Evolutionary conservation across 2,797 vertebrate species (phyloP).

Genomic region (Parambassis ranga): DNA sequence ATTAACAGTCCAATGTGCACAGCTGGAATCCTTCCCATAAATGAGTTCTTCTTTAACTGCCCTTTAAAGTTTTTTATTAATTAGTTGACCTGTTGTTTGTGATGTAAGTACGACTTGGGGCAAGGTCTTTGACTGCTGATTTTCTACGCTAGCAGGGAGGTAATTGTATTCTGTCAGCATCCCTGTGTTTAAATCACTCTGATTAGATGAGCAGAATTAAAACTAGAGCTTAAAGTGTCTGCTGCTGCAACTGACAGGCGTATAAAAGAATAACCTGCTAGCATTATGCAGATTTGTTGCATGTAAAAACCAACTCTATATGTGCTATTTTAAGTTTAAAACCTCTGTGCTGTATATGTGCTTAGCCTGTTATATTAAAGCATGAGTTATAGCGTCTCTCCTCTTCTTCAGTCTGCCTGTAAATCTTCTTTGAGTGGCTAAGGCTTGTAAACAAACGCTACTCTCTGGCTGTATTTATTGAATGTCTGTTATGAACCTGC

Average conservation of each 20-base stretch:
- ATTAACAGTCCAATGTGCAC: neutral
- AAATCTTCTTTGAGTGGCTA: constrained; percentile 3
- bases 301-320: no score
- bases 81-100: constrained; percentile 12
- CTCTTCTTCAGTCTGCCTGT: constrained; percentile 3
- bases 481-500: neutral
- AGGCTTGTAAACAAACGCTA: constrained; percentile 13
- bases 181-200: constrained; percentile 40
- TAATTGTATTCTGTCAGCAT: constrained; percentile 55
- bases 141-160: constrained; percentile 34
- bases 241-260: constrained; percentile 1
- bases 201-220: constrained; percentile 39
- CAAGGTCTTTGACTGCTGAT: constrained; percentile 15
- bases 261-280: neutral
- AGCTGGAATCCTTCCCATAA: neutral
- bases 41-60: neutral
- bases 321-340: no score
- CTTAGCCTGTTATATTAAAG: neutral
- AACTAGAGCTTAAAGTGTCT: constrained; percentile 17
- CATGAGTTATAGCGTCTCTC: neutral
- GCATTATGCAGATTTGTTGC: neutral
- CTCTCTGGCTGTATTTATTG: neutral
- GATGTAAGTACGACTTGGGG: neutral
- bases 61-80: neutral
- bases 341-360: neutral